phyloP scores from a whole-genome alignment of 2,113 vertebrate genomes.

The Triplophysa dalaica region DNA sequence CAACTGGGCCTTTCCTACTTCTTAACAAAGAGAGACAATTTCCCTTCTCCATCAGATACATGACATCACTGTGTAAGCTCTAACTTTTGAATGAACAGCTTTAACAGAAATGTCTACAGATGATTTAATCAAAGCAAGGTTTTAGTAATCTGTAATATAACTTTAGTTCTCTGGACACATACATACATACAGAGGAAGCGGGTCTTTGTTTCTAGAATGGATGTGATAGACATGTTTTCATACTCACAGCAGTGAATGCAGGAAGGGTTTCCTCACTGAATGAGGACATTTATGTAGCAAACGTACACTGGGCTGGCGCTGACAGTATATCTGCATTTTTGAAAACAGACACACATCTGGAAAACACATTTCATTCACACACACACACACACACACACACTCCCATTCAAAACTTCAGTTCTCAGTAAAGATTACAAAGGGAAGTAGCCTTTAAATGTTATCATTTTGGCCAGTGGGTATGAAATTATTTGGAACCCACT shows the following conservation, averaged over 20 bases:
- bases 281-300: constrained; percentile 66
- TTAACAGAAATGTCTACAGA: too few species aligned
- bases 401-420: not conserved
- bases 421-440: too few species aligned
- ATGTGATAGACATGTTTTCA: constrained; percentile 55
- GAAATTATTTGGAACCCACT: too few species aligned
- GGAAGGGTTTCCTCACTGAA: constrained; percentile 66
- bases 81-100: too few species aligned
- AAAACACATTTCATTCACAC: constrained; percentile 57
- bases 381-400: too few species aligned
- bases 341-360: constrained; percentile 68
- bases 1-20: too few species aligned
- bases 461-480: too few species aligned
- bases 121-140: too few species aligned
- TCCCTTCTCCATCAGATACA: too few species aligned
- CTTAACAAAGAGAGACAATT: too few species aligned
- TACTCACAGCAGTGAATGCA: constrained; percentile 53
- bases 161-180: constrained; percentile 68
- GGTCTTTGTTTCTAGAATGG: constrained; percentile 22
- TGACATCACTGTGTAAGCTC: too few species aligned
- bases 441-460: too few species aligned
- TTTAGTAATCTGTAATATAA: not conserved
- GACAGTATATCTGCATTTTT: constrained; percentile 42
- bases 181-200: not conserved
- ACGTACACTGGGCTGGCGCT: not conserved